Evolutionary conservation across 2,797 vertebrate genomes (phyloP).

Genomic region (Emydoidea blandingii): DNA sequence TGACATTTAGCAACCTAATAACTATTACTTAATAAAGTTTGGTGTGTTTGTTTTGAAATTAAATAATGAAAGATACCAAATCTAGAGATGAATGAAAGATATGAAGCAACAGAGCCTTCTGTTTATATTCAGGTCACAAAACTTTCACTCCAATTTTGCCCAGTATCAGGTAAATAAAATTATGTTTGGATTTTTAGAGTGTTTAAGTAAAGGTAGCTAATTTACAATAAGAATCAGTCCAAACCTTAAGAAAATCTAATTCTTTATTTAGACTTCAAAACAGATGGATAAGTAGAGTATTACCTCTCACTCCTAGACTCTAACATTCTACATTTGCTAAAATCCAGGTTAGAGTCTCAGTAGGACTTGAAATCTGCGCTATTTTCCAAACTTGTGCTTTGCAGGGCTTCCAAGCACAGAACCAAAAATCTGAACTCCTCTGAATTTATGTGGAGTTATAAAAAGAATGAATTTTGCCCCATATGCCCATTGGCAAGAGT

Average conservation of each 20-base stretch:
- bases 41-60: neutral
- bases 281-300: neutral
- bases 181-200: neutral
- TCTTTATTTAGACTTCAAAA: neutral
- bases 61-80: neutral
- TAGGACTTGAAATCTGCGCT: neutral
- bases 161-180: neutral
- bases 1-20: neutral
- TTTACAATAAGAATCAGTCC: neutral
- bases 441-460: neutral
- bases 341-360: rapidly evolving
- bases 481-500: neutral
- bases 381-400: neutral
- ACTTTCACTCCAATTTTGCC: neutral
- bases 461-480: neutral
- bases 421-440: neutral
- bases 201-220: neutral
- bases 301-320: neutral
- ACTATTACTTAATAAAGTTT: neutral
- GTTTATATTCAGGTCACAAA: neutral
- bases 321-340: neutral
- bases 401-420: neutral
- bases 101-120: neutral
- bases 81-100: neutral
- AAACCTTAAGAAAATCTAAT: neutral